Evolutionary conservation across 1,140 invertebrate species (phyloP).

Genomic region (Cydia strobilella): DNA sequence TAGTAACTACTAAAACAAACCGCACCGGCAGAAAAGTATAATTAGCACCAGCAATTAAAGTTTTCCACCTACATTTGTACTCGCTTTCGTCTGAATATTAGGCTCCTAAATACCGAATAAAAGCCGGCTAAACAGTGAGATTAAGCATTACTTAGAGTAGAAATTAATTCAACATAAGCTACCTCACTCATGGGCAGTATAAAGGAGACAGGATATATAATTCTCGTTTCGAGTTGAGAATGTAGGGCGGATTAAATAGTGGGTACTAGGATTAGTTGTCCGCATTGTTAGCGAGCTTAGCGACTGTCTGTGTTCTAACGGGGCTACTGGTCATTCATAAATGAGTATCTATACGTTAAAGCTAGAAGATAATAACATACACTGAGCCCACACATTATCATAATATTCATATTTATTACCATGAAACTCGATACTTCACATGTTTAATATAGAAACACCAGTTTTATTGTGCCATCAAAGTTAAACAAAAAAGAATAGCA

Average conservation of each 20-base stretch:
- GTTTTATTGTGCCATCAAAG: no score
- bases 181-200: not conserved
- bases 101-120: not conserved
- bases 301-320: not conserved
- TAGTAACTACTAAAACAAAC: not conserved
- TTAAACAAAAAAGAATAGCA: no score
- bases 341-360: not conserved
- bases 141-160: not conserved
- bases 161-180: not conserved
- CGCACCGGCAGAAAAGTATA: not conserved
- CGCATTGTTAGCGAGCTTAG: constrained; percentile 9
- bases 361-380: not conserved
- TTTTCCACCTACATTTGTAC: not conserved
- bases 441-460: no score
- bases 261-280: constrained; percentile 15
- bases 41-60: constrained; percentile 2
- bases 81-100: not conserved
- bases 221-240: not conserved
- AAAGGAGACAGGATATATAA: not conserved
- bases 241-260: constrained; percentile 22
- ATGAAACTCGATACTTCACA: no score
- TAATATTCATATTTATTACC: no score
- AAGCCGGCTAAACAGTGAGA: not conserved
- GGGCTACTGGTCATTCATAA: not conserved
- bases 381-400: not conserved